phyloP scores from a whole-genome alignment of 2,888 invertebrate species.

The Rhimphoctona megacephalus region DNA sequence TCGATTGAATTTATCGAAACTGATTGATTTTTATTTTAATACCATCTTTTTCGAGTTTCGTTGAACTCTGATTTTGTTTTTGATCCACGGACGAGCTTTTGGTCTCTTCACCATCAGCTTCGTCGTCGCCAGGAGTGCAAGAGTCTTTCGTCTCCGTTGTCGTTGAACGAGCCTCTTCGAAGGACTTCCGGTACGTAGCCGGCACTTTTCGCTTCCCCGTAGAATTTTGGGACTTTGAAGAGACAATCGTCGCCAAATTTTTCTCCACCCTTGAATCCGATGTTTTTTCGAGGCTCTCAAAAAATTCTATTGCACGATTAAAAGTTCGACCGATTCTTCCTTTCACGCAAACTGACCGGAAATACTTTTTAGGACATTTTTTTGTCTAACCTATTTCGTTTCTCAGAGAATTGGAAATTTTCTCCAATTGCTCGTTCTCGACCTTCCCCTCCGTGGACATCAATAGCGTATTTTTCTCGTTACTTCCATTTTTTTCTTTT shows the following conservation, averaged over 20 bases:
- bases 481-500: slow-evolving; percentile 37
- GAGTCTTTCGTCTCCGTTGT: slow-evolving; percentile 36
- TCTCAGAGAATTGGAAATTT: slow-evolving; percentile 47
- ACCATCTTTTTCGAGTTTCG: slow-evolving; percentile 62
- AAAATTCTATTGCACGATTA: slow-evolving; percentile 1
- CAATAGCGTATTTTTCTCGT: slow-evolving; percentile 70
- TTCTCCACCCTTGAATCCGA: slow-evolving; percentile 7
- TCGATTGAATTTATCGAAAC: background rate
- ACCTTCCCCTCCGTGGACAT: slow-evolving; percentile 78
- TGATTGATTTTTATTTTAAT: background rate
- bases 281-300: slow-evolving; percentile 16
- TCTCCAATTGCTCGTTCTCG: slow-evolving; percentile 58
- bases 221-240: slow-evolving; percentile 15
- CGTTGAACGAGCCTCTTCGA: slow-evolving; percentile 24
- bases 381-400: slow-evolving; percentile 76
- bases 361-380: slow-evolving; percentile 10
- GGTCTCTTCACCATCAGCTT: slow-evolving; percentile 7
- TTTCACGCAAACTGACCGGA: slow-evolving; percentile 16
- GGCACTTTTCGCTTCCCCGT: slow-evolving; percentile 18
- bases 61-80: slow-evolving; percentile 26
- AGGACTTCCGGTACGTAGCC: slow-evolving; percentile 25
- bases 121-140: slow-evolving; percentile 11
- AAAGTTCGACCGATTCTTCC: background rate
- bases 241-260: slow-evolving; percentile 26
- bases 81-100: slow-evolving; percentile 3